These are phyloP conservation scores for Tachyglossus aculeatus DNA, from an alignment of 2,797 vertebrate genomes.

Conservation along the genomic window DNA sequence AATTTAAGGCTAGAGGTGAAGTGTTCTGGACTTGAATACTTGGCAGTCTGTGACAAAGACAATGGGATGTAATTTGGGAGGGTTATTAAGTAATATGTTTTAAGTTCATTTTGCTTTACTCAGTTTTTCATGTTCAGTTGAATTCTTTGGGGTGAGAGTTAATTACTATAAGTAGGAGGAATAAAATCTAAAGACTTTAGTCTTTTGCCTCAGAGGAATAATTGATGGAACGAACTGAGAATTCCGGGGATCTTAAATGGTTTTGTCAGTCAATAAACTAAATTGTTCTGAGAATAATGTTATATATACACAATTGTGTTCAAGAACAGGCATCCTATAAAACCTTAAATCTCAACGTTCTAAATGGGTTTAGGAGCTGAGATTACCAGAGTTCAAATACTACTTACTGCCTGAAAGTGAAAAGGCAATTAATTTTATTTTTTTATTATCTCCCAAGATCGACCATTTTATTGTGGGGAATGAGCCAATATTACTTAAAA, in stretches of 20 bases:
- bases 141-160: conserved; percentile 18
- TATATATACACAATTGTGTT: neutral
- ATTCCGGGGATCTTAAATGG: conserved; percentile 10
- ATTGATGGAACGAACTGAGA: conserved; percentile 28
- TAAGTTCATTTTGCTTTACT: conserved; percentile 30
- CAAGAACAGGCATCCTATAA: neutral
- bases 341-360: neutral
- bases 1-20: neutral
- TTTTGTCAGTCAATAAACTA: conserved; percentile 24
- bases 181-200: conserved; percentile 20
- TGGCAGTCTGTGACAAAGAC: conserved; percentile 10
- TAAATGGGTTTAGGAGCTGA: neutral
- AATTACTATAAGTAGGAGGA: conserved; percentile 38
- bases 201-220: conserved; percentile 30
- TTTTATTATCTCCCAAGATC: neutral
- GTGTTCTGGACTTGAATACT: conserved; percentile 2
- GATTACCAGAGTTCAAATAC: neutral
- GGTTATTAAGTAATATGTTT: conserved; percentile 27
- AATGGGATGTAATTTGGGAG: neutral
- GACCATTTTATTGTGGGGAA: neutral
- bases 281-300: neutral
- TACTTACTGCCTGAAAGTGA: neutral
- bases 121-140: conserved; percentile 23
- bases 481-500: neutral
- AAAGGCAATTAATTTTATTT: neutral